Base-by-base conservation (phyloP, 2,113 vertebrate species). In the Rallus limicola region DNA sequence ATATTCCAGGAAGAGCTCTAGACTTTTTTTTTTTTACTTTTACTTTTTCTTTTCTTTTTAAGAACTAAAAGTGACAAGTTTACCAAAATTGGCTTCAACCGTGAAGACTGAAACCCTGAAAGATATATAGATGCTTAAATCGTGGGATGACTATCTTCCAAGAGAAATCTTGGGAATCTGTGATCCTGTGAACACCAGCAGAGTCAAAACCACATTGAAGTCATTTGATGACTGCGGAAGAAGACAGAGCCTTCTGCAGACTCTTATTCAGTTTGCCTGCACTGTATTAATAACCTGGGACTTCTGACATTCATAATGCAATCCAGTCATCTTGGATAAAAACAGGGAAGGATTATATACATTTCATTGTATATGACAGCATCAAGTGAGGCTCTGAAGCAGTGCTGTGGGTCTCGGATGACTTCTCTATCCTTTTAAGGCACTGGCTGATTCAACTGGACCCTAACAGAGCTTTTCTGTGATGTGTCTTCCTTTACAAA, bases 141-240 rank as follows among this genome's bases (percentile, higher is more conserved):
- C 3, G 0, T 15, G 6, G 71, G 34, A 88, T 36, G 90, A 74
- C 65, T 26, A 89, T 69, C n/a, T 21, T 96, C 64, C 83, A 91
- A 86, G 52, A 90, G 88, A 93, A 92, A 88, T 58, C 69, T 78
- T 81, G 88, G 63, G 80, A 96, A 95, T 93, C 75, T 72, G 5
- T 59, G 26, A 20, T 93, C 87, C 62, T 92, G 44, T 91, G 88
- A 96, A 95, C 86, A 86, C 62, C 90, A 93, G 58, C 65, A 84
- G 79, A 95, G 86, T 95, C 92, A 71, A 97, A 97, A 96, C 90
- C 94, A 97, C 96, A 93, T 85, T 96, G 96, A 96, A 72, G 64
- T 96, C 92, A 96, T 93, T 81, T 88, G 90, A 90, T 78, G 86
- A 91, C 58, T 95, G 50, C 59, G 72, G 95, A 97, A 92, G 82